phyloP scores from a whole-genome alignment of 2,113 vertebrate species.

The Thryonomys swinderianus region DNA sequence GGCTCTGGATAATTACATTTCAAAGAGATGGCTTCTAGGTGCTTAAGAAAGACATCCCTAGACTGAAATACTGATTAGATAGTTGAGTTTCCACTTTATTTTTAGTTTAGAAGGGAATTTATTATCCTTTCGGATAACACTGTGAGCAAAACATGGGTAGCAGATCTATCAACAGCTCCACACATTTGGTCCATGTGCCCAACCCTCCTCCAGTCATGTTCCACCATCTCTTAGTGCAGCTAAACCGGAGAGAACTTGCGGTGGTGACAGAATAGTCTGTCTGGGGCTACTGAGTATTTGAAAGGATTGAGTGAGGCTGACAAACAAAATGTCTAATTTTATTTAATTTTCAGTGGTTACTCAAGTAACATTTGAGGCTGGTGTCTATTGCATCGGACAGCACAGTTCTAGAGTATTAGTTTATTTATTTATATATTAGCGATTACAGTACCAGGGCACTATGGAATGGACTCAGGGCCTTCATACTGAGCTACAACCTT shows the following conservation, averaged over 20 bases:
- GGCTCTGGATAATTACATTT: background rate
- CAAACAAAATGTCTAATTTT: background rate
- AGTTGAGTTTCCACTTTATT: background rate
- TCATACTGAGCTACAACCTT: too few species aligned
- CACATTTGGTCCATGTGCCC: accelerated
- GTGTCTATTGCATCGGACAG: background rate
- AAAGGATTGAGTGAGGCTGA: background rate
- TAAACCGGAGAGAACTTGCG: background rate
- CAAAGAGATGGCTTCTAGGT: background rate
- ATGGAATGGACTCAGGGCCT: background rate
- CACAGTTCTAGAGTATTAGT: background rate
- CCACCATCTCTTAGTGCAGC: background rate
- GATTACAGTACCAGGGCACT: background rate
- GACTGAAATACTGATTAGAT: background rate
- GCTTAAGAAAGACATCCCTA: background rate
- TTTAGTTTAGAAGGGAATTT: background rate
- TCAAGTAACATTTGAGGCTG: background rate
- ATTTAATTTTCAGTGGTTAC: background rate
- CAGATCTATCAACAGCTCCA: background rate
- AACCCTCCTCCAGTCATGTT: too few species aligned
- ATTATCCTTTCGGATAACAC: background rate
- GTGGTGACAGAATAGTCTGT: background rate
- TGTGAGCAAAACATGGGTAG: background rate
- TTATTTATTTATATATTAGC: background rate
- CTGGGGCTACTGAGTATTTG: background rate